Conservation (phyloP, 2,888 invertebrate species). For the Tholera decimalis region DNA sequence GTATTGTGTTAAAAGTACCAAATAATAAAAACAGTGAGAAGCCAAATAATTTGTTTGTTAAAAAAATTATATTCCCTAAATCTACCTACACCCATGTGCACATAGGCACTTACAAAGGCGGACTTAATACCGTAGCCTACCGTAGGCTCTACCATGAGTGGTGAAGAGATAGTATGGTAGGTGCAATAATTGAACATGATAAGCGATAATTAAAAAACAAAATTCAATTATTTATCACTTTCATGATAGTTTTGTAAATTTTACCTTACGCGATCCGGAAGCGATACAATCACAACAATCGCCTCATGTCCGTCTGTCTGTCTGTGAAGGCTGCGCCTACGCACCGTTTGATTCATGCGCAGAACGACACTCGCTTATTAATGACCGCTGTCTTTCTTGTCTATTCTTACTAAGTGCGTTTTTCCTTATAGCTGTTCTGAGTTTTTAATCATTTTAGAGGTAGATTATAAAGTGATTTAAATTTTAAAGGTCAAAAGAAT, state of each 20-base stretch:
- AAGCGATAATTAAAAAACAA: too few relatives aligned
- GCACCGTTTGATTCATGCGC: constrained; percentile 52
- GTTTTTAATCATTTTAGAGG: not conserved
- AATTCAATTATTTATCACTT: too few relatives aligned
- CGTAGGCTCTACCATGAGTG: too few relatives aligned
- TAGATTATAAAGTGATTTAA: not conserved
- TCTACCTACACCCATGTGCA: too few relatives aligned
- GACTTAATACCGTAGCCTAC: too few relatives aligned
- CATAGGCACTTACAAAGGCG: too few relatives aligned
- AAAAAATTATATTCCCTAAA: too few relatives aligned
- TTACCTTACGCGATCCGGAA: constrained; percentile 15
- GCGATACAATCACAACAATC: constrained; percentile 5
- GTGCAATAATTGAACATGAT: too few relatives aligned
- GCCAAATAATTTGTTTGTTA: too few relatives aligned
- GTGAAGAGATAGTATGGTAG: too few relatives aligned
- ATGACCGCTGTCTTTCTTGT: constrained; percentile 38
- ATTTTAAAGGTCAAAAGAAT: constrained; percentile 1
- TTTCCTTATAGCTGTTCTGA: not conserved
- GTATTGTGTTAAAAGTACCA: too few relatives aligned
- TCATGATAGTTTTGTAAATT: constrained; percentile 7
- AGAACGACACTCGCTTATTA: constrained; percentile 33
- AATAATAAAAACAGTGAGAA: too few relatives aligned
- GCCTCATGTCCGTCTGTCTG: constrained; percentile 25
- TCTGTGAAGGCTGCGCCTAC: constrained; percentile 58
- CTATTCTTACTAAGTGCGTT: constrained; percentile 27